Percentiles rank a stretch among this genome's conserved stretches.
Conservation (phyloP, 2,113 vertebrate species). For the Pollachius pollachius region DNA sequence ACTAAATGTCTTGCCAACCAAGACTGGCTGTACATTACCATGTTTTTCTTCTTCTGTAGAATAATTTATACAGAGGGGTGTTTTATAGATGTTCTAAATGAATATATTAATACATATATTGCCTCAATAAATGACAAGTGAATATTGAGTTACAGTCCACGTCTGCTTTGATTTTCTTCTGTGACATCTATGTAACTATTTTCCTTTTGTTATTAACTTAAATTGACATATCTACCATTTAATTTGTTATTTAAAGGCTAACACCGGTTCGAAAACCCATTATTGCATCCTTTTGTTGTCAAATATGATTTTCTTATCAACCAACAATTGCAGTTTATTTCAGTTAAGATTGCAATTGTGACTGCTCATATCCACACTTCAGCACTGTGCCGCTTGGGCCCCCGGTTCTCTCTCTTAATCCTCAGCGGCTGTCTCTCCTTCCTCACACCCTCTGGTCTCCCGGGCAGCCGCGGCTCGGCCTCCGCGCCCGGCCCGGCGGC, state of each 20-base stretch:
- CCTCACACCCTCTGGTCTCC: conserved; percentile 24
- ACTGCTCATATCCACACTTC: conserved; percentile 73
- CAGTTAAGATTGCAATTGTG: too few relatives aligned
- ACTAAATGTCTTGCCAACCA: conserved; percentile 22
- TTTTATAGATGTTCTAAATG: conserved; percentile 76
- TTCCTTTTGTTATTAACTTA: background rate
- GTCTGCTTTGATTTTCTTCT: background rate
- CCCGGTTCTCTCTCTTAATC: conserved; percentile 41
- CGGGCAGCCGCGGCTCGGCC: background rate
- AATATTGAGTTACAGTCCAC: conserved; percentile 28
- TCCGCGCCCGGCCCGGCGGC: conserved; percentile 19
- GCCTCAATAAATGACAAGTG: conserved; percentile 64
- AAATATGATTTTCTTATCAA: too few relatives aligned
- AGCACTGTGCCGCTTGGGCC: conserved; percentile 54
- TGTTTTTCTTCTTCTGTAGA: conserved; percentile 55
- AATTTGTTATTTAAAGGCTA: too few relatives aligned
- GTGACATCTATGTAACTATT: background rate
- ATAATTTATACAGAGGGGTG: conserved; percentile 68
- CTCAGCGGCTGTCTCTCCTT: conserved; percentile 38
- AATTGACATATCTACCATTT: background rate
- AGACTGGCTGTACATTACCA: conserved; percentile 32
- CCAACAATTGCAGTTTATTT: too few relatives aligned
- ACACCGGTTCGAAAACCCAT: too few relatives aligned
- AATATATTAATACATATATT: conserved; percentile 72
- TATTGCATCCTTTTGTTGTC: too few relatives aligned